phyloP scores from a whole-genome alignment of 1,140 invertebrate genomes.

The Trichogramma pretiosum region DNA sequence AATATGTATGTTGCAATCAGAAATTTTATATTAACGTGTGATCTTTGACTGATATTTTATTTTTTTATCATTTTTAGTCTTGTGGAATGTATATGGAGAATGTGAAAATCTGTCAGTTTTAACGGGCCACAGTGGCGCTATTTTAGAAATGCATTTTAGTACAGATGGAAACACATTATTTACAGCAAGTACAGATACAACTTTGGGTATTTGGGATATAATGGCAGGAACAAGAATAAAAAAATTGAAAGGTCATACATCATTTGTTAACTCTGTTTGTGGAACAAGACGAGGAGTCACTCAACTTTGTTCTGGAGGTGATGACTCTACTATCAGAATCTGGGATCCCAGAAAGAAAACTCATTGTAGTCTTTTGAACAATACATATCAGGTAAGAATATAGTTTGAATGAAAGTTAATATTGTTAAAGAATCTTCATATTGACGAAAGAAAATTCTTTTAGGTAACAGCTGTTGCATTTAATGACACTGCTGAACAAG shows the following conservation, averaged over 20 bases:
- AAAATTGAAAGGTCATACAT: conserved; percentile 84
- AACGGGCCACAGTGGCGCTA: conserved; percentile 89
- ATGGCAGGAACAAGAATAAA: conserved; percentile 77
- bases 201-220: conserved; percentile 92
- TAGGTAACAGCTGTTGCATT: conserved; percentile 84
- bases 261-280: conserved; percentile 77
- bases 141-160: conserved; percentile 94
- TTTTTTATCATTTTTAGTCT: conserved; percentile 52
- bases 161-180: conserved; percentile 86
- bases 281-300: conserved; percentile 79
- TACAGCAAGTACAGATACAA: conserved; percentile 90
- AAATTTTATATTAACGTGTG: no score
- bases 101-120: conserved; percentile 94
- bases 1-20: conserved; percentile 81
- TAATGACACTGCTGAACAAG: conserved; percentile 91
- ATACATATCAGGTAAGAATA: conserved; percentile 55
- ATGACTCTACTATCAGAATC: conserved; percentile 87
- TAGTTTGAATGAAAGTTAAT: conserved; percentile 3
- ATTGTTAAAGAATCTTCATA: no score
- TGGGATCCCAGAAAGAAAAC: conserved; percentile 84
- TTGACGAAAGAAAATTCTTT: neutral
- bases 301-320: conserved; percentile 84
- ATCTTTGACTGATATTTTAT: neutral
- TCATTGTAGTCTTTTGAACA: conserved; percentile 69
- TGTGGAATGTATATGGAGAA: conserved; percentile 97